Conservation (phyloP, 2,113 vertebrate genomes). For the Recurvirostra avosetta region DNA sequence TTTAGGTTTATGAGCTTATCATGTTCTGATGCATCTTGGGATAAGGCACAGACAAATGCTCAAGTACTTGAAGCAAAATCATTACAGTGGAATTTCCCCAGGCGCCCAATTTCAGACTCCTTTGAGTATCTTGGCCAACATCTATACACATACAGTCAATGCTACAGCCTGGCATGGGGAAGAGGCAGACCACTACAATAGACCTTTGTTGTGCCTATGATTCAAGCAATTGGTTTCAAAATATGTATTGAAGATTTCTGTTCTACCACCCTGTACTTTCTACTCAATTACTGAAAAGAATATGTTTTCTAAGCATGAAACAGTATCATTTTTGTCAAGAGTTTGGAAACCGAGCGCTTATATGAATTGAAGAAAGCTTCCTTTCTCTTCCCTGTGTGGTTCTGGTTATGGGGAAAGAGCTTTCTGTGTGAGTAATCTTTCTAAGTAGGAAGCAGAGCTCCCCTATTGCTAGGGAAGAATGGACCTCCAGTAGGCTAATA, state of each 20-base stretch:
- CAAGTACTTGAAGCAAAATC: background rate
- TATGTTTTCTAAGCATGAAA: conserved; percentile 44
- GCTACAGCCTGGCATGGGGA: background rate
- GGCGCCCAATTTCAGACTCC: background rate
- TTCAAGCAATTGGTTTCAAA: background rate
- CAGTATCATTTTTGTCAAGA: conserved; percentile 58
- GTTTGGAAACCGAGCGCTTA: background rate
- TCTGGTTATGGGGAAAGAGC: conserved; percentile 15
- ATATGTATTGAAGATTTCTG: conserved; percentile 20
- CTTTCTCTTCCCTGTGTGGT: background rate
- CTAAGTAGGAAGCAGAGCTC: conserved; percentile 53
- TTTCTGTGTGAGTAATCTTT: conserved; percentile 51
- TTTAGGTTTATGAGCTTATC: background rate
- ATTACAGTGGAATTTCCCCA: background rate
- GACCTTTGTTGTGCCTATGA: background rate
- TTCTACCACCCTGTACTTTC: conserved; percentile 1
- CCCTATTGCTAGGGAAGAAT: conserved; percentile 57
- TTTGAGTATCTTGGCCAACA: background rate
- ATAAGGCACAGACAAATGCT: background rate
- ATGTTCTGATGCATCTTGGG: background rate
- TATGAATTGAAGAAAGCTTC: background rate
- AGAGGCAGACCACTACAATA: background rate
- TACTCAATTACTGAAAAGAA: background rate
- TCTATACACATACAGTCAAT: background rate
- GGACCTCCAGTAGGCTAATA: conserved; percentile 52